Conservation (phyloP, 2,797 vertebrate species). For the Danio tinwini region DNA sequence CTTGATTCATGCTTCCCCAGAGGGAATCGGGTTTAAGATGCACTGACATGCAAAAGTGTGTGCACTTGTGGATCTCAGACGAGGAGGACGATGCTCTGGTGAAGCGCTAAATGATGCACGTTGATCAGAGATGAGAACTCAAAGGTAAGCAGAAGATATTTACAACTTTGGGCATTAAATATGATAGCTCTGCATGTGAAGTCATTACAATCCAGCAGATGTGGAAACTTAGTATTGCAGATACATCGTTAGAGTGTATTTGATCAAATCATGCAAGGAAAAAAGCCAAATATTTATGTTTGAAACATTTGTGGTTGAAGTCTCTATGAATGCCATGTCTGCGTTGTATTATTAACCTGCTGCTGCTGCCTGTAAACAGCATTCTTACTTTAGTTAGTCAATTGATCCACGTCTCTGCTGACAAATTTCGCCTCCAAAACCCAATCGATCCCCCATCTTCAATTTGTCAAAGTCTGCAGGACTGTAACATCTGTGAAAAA, state of each 20-base stretch:
- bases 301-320: neutral
- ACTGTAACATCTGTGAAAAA: conserved; percentile 43
- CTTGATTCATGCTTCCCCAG: conserved; percentile 41
- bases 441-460: conserved; percentile 12
- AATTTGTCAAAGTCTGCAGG: neutral
- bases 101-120: conserved; percentile 13
- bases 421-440: conserved; percentile 18
- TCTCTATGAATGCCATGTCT: neutral
- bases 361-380: neutral
- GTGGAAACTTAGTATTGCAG: too few species aligned
- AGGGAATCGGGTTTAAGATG: conserved; percentile 20
- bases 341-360: conserved; percentile 2
- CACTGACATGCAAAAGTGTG: conserved; percentile 30
- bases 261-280: neutral
- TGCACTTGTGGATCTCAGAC: conserved; percentile 47
- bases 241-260: too few species aligned
- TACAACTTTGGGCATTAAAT: conserved; percentile 51
- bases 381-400: conserved; percentile 25
- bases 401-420: conserved; percentile 38
- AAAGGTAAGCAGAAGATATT: conserved; percentile 53
- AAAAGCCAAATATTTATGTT: neutral
- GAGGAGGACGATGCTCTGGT: conserved; percentile 1
- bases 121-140: conserved; percentile 30
- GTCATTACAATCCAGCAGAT: too few species aligned
- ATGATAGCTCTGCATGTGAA: neutral